phyloP scores from a whole-genome alignment of 1,140 invertebrate species.

The Danaus melanippus region DNA sequence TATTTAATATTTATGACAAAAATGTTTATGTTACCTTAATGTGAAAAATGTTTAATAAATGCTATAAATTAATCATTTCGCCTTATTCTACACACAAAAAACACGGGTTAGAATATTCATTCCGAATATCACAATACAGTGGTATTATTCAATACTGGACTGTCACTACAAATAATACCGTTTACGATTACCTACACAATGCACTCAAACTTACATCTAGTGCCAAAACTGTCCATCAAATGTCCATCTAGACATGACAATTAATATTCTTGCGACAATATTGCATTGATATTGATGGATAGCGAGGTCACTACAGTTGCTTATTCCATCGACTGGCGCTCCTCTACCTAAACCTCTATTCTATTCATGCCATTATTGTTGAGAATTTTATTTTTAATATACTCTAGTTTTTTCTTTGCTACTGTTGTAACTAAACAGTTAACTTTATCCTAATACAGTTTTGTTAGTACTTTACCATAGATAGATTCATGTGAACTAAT shows the following conservation, averaged over 20 bases:
- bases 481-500: constrained; percentile 35
- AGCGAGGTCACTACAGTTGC: constrained; percentile 35
- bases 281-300: constrained; percentile 32
- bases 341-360: constrained; percentile 48
- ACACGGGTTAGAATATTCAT: constrained; percentile 19
- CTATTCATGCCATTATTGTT: constrained; percentile 39
- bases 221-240: constrained; percentile 27
- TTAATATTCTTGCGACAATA: neutral
- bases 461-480: constrained; percentile 29
- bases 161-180: neutral
- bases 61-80: constrained; percentile 65
- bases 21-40: constrained; percentile 68
- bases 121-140: neutral
- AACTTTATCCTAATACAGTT: constrained; percentile 53
- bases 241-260: neutral
- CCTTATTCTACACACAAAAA: constrained; percentile 60
- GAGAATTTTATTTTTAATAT: constrained; percentile 48
- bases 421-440: constrained; percentile 66
- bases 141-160: no score
- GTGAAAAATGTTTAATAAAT: constrained; percentile 68
- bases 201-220: constrained; percentile 24
- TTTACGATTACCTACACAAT: constrained; percentile 19
- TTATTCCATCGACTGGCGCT: constrained; percentile 50
- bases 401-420: constrained; percentile 54
- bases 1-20: constrained; percentile 58